A percentile compares a stretch with the other conserved stretches of the same genome.
Evolutionary conservation across 64 coral and sea anemone genomes (phyloP).

Genomic region (Stichodactyla helianthus): DNA sequence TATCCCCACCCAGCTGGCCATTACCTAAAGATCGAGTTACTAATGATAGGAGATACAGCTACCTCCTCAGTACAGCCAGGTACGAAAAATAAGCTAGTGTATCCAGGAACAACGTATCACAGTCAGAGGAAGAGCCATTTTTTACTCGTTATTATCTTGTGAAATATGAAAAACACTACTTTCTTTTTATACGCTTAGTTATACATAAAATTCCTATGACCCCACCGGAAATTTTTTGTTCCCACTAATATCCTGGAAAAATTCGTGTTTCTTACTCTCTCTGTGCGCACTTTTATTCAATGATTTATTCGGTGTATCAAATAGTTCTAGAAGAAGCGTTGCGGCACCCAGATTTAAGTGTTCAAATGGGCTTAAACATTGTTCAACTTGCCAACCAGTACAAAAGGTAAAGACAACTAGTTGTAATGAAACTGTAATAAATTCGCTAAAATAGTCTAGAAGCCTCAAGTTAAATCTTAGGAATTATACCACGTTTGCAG

Average conservation of each 20-base stretch:
- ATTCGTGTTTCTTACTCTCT: too few species aligned
- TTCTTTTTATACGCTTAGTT: background rate
- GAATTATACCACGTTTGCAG: conserved; percentile 11
- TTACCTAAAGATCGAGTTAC: conserved; percentile 83
- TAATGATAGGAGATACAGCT: conserved; percentile 57
- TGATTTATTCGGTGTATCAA: background rate
- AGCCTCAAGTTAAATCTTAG: background rate
- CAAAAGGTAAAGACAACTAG: conserved; percentile 40
- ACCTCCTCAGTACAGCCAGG: conserved; percentile 62
- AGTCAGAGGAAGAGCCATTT: background rate
- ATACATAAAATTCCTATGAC: too few species aligned
- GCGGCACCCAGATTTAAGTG: conserved; percentile 79
- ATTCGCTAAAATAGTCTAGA: background rate
- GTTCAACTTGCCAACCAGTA: conserved; percentile 53
- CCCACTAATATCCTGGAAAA: too few species aligned
- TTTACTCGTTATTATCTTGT: background rate
- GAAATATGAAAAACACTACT: background rate
- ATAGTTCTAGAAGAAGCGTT: conserved; percentile 83
- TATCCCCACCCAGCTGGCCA: conserved; percentile 81
- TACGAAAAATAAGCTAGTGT: conserved; percentile 10
- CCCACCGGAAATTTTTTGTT: too few species aligned
- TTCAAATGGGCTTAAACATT: conserved; percentile 54
- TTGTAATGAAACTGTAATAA: background rate
- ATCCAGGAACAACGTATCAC: background rate
- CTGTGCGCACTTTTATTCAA: too few species aligned